Percentiles rank a stretch among this genome's conserved stretches.
phyloP scores from a whole-genome alignment of 2,888 invertebrate species.

The Odontothrips loti region DNA sequence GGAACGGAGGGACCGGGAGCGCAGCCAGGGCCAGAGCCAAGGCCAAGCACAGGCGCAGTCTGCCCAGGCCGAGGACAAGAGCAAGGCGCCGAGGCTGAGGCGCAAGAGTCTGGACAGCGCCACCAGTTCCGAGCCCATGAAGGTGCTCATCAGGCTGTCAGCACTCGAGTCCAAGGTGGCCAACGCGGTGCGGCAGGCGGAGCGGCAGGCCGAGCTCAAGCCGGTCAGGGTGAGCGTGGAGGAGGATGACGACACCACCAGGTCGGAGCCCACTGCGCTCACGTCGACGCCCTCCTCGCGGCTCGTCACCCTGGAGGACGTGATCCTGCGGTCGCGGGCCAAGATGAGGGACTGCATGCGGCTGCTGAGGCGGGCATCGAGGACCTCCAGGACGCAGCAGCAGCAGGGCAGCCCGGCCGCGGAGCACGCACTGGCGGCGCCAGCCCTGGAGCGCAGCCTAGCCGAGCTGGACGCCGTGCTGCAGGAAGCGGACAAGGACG shows the following conservation, averaged over 20 bases:
- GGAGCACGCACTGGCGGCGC: background rate
- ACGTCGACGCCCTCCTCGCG: conserved; percentile 41
- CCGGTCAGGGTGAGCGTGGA: conserved; percentile 35
- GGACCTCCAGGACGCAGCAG: background rate
- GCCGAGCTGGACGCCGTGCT: conserved; percentile 20
- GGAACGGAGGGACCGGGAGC: too few relatives aligned
- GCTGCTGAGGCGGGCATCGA: conserved; percentile 48
- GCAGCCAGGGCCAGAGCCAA: conserved; percentile 29
- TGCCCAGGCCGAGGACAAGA: background rate
- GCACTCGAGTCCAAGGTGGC: conserved; percentile 73
- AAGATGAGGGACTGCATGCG: conserved; percentile 65
- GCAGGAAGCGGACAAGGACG: background rate
- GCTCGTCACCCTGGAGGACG: conserved; percentile 58
- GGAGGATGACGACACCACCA: background rate
- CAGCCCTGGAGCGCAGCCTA: conserved; percentile 29
- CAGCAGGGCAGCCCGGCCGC: background rate
- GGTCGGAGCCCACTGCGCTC: conserved; percentile 19
- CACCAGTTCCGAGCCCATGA: conserved; percentile 73
- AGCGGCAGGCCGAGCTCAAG: conserved; percentile 38
- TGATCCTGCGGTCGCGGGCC: conserved; percentile 60
- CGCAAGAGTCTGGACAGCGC: conserved; percentile 75
- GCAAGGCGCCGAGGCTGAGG: conserved; percentile 57
- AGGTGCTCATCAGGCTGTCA: conserved; percentile 69
- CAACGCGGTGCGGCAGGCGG: conserved; percentile 51
- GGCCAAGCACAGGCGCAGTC: background rate